Percentiles rank a stretch among this genome's conserved stretches.
phyloP scores from a whole-genome alignment of 2,888 invertebrate genomes.

The Acleris laterana region DNA sequence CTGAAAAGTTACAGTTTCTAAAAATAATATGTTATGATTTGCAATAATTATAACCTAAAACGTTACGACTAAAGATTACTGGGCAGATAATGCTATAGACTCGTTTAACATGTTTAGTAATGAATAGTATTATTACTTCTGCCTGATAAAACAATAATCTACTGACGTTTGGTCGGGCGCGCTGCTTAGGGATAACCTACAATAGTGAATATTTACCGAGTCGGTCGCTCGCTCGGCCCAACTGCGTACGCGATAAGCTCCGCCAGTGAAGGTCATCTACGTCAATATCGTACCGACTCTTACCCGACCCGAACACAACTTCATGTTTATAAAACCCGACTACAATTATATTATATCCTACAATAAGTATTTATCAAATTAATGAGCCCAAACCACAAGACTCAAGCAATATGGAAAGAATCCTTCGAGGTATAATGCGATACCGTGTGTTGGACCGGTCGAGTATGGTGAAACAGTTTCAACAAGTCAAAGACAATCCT shows the following conservation, averaged over 20 bases:
- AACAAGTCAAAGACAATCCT: conserved; percentile 94
- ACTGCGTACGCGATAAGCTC: conserved; percentile 64
- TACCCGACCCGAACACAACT: conserved; percentile 41
- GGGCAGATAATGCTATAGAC: too few species aligned
- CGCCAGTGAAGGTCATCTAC: conserved; percentile 73
- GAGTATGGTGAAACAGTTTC: conserved; percentile 96
- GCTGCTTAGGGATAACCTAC: conserved; percentile 31
- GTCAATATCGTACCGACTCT: conserved; percentile 58
- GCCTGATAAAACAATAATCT: neutral
- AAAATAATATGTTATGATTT: too few species aligned
- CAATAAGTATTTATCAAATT: too few species aligned
- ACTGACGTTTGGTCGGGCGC: conserved; percentile 36
- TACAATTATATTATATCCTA: conserved; percentile 31
- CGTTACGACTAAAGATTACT: too few species aligned
- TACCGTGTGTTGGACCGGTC: conserved; percentile 92
- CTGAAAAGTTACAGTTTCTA: too few species aligned
- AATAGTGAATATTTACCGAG: conserved; percentile 20
- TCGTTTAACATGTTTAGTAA: neutral
- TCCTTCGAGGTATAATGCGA: conserved; percentile 94
- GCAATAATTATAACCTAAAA: too few species aligned
- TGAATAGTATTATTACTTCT: conserved; percentile 1
- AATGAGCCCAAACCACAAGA: conserved; percentile 36
- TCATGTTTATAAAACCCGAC: conserved; percentile 33
- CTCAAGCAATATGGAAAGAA: conserved; percentile 89
- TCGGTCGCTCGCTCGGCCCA: conserved; percentile 14